phyloP scores from a whole-genome alignment of 1,140 invertebrate genomes.

The Semibalanus balanoides region DNA sequence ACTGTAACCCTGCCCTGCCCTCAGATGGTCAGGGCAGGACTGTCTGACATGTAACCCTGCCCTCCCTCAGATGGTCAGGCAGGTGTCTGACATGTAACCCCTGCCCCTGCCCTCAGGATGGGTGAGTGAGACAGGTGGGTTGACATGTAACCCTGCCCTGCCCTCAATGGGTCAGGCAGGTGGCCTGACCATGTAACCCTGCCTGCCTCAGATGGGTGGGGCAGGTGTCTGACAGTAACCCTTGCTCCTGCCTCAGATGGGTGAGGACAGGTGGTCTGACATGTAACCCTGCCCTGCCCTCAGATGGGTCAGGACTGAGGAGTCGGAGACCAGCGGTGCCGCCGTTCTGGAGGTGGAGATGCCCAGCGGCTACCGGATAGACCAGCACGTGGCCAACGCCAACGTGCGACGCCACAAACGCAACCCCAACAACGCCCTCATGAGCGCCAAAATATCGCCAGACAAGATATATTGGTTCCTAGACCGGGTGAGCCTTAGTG shows the following conservation, averaged over 20 bases:
- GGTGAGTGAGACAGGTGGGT: background rate
- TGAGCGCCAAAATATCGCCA: slow-evolving; percentile 22
- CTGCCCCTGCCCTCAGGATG: background rate
- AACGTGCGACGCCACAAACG: slow-evolving; percentile 11
- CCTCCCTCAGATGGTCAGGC: too few species aligned
- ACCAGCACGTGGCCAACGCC: slow-evolving; percentile 39
- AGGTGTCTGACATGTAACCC: too few species aligned
- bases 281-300: background rate
- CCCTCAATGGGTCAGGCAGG: too few species aligned
- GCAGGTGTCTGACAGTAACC: too few species aligned
- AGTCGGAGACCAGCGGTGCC: slow-evolving; percentile 30
- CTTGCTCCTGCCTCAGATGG: background rate
- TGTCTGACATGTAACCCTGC: too few species aligned
- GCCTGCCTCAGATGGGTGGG: too few species aligned
- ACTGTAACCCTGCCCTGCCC: too few species aligned
- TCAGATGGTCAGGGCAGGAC: too few species aligned
- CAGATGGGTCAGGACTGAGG: slow-evolving; percentile 9
- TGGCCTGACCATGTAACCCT: too few species aligned
- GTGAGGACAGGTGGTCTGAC: background rate
- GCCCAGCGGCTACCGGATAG: slow-evolving; percentile 40
- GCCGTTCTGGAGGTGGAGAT: slow-evolving; percentile 41
- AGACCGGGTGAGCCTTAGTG: slow-evolving; percentile 28
- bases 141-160: too few species aligned
- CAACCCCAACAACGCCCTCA: slow-evolving; percentile 25
- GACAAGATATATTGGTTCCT: slow-evolving; percentile 31